phyloP scores from a whole-genome alignment of 2,113 vertebrate genomes.

The Crypturellus undulatus region DNA sequence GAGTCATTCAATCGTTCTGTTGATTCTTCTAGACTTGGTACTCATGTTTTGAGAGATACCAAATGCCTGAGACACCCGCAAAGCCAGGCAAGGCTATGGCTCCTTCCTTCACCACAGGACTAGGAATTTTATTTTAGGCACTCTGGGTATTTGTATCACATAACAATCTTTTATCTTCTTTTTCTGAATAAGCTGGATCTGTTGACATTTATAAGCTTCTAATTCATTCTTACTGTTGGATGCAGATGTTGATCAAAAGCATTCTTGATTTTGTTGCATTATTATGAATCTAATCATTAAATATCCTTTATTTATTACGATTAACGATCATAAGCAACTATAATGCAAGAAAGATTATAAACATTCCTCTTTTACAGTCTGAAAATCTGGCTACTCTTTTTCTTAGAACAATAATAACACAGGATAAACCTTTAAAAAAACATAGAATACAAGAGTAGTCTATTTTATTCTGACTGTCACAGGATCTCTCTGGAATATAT shows the following conservation, averaged over 20 bases:
- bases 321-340: neutral
- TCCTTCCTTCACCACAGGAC: fast-evolving
- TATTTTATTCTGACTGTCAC: neutral
- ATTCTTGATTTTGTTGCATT: neutral
- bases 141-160: neutral
- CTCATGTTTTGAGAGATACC: neutral
- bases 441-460: neutral
- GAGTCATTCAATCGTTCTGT: neutral
- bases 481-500: neutral
- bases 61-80: neutral
- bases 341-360: neutral
- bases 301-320: neutral
- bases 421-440: neutral
- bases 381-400: neutral
- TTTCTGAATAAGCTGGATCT: neutral
- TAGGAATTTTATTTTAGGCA: neutral
- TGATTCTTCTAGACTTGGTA: neutral
- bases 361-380: neutral
- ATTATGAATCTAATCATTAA: neutral
- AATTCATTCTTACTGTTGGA: neutral
- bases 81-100: neutral
- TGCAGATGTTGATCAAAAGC: neutral
- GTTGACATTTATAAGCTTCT: neutral
- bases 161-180: neutral
- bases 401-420: neutral